These are phyloP conservation scores for Trematomus bernacchii DNA, from an alignment of 2,797 vertebrate genomes.

Conservation along the genomic window DNA sequence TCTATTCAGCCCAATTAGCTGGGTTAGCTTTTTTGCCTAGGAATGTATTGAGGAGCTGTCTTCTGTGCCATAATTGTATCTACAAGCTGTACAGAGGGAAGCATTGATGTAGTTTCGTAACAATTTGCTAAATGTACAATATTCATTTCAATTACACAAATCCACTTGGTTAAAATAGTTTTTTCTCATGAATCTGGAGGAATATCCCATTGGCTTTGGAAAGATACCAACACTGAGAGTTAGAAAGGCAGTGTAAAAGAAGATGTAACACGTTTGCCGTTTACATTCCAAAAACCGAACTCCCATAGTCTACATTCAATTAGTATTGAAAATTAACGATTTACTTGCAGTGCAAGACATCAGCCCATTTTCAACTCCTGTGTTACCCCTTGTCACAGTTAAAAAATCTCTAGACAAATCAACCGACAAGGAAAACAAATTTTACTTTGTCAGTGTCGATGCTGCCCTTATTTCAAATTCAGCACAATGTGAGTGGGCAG, in stretches of 20 bases:
- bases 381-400: slow-evolving; percentile 30
- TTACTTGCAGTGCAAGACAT: slow-evolving; percentile 37
- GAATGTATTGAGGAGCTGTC: slow-evolving; percentile 59
- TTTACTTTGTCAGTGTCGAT: slow-evolving; percentile 69
- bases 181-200: slow-evolving; percentile 4
- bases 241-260: not conserved
- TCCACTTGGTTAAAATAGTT: slow-evolving; percentile 35
- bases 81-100: slow-evolving; percentile 47
- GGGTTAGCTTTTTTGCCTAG: slow-evolving; percentile 49
- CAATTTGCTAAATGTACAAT: slow-evolving; percentile 48
- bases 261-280: slow-evolving; percentile 14
- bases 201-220: not conserved
- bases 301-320: slow-evolving; percentile 19
- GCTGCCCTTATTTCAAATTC: slow-evolving; percentile 60
- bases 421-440: slow-evolving; percentile 55
- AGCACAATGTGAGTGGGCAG: slow-evolving; percentile 64
- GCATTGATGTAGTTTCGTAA: slow-evolving; percentile 45
- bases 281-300: slow-evolving; percentile 19
- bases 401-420: slow-evolving; percentile 41
- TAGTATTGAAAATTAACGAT: slow-evolving; percentile 43
- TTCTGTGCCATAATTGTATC: slow-evolving; percentile 52
- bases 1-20: slow-evolving; percentile 64
- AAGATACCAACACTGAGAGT: not conserved
- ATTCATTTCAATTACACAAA: slow-evolving; percentile 49
- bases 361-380: slow-evolving; percentile 21